These are phyloP conservation scores for Eurois occulta DNA, from an alignment of 2,888 invertebrate species.

Conservation along the genomic window DNA sequence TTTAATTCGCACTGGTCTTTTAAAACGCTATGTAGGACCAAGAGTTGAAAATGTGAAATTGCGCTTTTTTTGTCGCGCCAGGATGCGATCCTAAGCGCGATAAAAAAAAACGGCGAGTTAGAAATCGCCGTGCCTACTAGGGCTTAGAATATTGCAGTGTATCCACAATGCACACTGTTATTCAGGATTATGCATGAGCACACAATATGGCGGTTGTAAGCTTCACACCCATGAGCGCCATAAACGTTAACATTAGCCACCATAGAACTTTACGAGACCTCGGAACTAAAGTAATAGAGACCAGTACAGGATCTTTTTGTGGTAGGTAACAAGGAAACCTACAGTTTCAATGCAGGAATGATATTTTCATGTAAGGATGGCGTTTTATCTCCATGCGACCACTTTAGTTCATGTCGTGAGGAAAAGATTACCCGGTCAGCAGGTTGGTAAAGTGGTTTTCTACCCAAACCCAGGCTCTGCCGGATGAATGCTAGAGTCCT, in stretches of 20 bases:
- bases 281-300: slow-evolving; percentile 1
- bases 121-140: not conserved
- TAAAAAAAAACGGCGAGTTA: too few relatives aligned
- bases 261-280: slow-evolving; percentile 25
- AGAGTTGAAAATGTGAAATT: not conserved
- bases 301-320: not conserved
- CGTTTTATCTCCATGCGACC: not conserved
- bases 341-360: not conserved
- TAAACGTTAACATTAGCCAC: slow-evolving; percentile 17
- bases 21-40: not conserved
- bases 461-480: too few relatives aligned
- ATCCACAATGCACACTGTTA: not conserved
- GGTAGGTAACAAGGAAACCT: not conserved
- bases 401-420: not conserved
- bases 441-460: too few relatives aligned
- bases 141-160: not conserved
- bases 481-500: not conserved
- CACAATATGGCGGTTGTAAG: slow-evolving; percentile 9
- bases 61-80: not conserved
- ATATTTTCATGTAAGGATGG: not conserved
- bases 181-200: slow-evolving; percentile 10
- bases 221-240: slow-evolving; percentile 15
- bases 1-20: not conserved
- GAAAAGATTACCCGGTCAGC: not conserved
- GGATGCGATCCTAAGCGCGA: not conserved